Conservation (phyloP, 2,888 invertebrate species). For the Girardia tigrina region DNA sequence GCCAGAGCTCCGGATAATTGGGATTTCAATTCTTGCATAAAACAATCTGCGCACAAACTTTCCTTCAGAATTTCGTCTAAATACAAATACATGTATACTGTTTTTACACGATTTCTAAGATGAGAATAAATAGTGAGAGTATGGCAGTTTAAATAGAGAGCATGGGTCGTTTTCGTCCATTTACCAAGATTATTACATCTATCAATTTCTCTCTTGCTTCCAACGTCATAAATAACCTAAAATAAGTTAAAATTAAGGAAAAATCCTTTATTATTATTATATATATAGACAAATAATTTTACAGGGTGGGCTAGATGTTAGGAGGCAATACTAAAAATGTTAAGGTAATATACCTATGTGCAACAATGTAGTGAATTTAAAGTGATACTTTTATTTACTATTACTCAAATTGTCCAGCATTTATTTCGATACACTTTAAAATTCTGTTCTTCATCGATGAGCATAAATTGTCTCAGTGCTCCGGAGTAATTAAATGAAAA, state of each 20-base stretch:
- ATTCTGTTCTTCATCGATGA: no score
- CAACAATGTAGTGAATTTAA: no score
- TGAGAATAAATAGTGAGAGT: slow-evolving; percentile 31
- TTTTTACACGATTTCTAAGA: slow-evolving; percentile 13
- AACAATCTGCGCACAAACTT: slow-evolving; percentile 34
- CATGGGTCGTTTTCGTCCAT: slow-evolving; percentile 32
- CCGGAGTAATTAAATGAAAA: no score
- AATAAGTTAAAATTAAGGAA: not conserved
- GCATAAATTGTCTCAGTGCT: no score
- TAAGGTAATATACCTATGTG: no score
- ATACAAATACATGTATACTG: slow-evolving; percentile 34
- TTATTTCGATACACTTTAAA: no score
- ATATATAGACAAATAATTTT: no score
- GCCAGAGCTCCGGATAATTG: slow-evolving; percentile 36
- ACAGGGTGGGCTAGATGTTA: no score
- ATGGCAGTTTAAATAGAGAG: slow-evolving; percentile 36
- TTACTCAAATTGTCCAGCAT: no score
- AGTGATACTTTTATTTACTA: no score
- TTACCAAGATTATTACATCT: slow-evolving; percentile 28
- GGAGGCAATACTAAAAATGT: no score
- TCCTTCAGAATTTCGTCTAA: slow-evolving; percentile 28
- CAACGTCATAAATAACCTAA: slow-evolving; percentile 13
- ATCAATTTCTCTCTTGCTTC: not conserved
- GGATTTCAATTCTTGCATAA: slow-evolving; percentile 34
- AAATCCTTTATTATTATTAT: not conserved